Percentiles rank a stretch among this genome's conserved stretches.
phyloP scores from a whole-genome alignment of 1,140 invertebrate genomes.

The Psilanteris sp. region DNA sequence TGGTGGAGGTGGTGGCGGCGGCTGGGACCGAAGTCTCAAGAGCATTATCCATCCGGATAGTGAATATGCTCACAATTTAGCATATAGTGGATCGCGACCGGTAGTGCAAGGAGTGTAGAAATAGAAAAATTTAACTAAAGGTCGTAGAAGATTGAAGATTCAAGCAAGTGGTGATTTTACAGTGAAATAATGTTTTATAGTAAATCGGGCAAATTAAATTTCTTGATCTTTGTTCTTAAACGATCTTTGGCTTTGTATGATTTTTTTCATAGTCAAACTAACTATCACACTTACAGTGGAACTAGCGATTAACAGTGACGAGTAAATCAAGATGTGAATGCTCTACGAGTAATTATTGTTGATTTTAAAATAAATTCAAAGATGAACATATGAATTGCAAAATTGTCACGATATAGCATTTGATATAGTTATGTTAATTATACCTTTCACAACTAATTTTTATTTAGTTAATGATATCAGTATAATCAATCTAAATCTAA shows the following conservation, averaged over 20 bases:
- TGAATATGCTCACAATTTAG: conserved; percentile 83
- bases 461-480: too few relatives aligned
- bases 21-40: conserved; percentile 81
- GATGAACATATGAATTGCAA: too few relatives aligned
- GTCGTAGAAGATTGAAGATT: conserved; percentile 31
- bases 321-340: conserved; percentile 18
- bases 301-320: conserved; percentile 48
- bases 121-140: conserved; percentile 3
- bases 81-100: conserved; percentile 81
- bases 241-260: conserved; percentile 36
- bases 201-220: conserved; percentile 24
- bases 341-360: conserved; percentile 21
- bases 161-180: conserved; percentile 28
- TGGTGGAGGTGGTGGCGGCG: conserved; percentile 81
- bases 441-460: too few relatives aligned
- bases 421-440: too few relatives aligned
- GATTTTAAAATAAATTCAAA: conserved; percentile 2
- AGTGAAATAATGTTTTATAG: conserved; percentile 42
- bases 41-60: conserved; percentile 69
- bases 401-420: too few relatives aligned
- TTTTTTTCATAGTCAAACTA: conserved; percentile 54
- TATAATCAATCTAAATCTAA: too few relatives aligned
- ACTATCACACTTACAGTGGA: conserved; percentile 45
- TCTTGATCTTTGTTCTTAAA: conserved; percentile 52
- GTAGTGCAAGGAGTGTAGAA: conserved; percentile 49